Percentiles rank a stretch among this genome's conserved stretches.
phyloP scores from a whole-genome alignment of 2,113 vertebrate genomes.

The Hymenochirus boettgeri region DNA sequence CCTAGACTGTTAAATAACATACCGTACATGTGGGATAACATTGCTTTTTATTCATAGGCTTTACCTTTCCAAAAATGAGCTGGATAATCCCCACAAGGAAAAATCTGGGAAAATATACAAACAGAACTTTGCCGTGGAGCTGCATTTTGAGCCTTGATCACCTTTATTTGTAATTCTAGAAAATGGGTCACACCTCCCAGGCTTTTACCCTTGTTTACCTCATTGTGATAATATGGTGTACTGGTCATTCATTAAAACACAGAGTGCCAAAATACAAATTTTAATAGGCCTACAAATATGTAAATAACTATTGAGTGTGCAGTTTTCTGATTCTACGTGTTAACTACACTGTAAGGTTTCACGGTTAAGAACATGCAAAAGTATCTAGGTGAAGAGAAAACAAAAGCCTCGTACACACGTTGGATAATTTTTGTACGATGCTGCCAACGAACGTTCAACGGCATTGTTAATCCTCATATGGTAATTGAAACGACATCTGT shows the following conservation, averaged over 20 bases:
- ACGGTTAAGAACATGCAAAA: too few relatives aligned
- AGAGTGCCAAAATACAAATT: conserved; percentile 12
- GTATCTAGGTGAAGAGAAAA: too few relatives aligned
- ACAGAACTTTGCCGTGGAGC: conserved; percentile 79
- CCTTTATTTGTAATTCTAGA: neutral
- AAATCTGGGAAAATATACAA: conserved; percentile 85
- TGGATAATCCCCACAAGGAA: conserved; percentile 90
- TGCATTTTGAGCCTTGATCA: conserved; percentile 63
- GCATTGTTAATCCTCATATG: too few relatives aligned
- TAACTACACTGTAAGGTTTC: too few relatives aligned
- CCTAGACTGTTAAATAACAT: too few relatives aligned
- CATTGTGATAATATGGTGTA: neutral
- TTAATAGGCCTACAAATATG: neutral
- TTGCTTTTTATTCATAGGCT: conserved; percentile 65
- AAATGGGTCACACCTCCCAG: neutral
- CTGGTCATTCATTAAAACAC: neutral
- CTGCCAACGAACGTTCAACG: too few relatives aligned
- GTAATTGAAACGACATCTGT: too few relatives aligned
- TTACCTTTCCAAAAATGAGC: conserved; percentile 76
- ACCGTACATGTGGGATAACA: too few relatives aligned
- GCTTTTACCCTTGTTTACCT: neutral
- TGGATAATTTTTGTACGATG: too few relatives aligned
- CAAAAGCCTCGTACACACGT: too few relatives aligned
- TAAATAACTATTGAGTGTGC: too few relatives aligned
- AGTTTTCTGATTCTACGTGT: too few relatives aligned